Evolutionary conservation across 2,888 invertebrate species (phyloP).

Genomic region (Drosophila dives): DNA sequence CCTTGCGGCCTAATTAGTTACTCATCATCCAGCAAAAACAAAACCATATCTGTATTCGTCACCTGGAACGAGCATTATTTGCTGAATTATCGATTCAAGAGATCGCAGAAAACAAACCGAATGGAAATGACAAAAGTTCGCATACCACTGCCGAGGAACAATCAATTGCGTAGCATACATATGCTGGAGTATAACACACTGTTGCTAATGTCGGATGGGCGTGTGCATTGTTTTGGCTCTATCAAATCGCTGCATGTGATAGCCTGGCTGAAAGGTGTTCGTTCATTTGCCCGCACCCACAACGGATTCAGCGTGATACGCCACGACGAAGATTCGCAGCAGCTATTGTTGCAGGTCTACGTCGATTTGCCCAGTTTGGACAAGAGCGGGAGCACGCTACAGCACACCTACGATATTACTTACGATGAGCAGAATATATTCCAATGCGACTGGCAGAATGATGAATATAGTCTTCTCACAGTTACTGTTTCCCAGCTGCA

Average conservation of each 20-base stretch:
- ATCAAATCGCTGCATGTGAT: constrained; percentile 80
- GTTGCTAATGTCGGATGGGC: constrained; percentile 77
- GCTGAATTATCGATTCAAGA: constrained; percentile 83
- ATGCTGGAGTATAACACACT: constrained; percentile 82
- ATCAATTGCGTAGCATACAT: constrained; percentile 67
- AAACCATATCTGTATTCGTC: constrained; percentile 78
- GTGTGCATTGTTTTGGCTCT: constrained; percentile 82
- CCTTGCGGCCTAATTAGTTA: constrained; percentile 80
- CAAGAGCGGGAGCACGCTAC: constrained; percentile 60
- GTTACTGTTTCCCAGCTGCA: constrained; percentile 63
- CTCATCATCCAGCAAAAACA: constrained; percentile 71
- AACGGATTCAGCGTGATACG: constrained; percentile 82
- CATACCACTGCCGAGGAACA: constrained; percentile 59
- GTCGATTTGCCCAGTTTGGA: constrained; percentile 74
- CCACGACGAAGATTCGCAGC: constrained; percentile 41
- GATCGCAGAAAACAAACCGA: constrained; percentile 52
- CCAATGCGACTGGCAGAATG: constrained; percentile 77
- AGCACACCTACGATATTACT: constrained; percentile 77
- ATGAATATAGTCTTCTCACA: constrained; percentile 72
- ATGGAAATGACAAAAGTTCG: constrained; percentile 76
- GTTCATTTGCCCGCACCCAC: constrained; percentile 65
- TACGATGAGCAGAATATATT: constrained; percentile 82
- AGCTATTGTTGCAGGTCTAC: constrained; percentile 75
- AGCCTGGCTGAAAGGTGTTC: constrained; percentile 76
- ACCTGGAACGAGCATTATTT: constrained; percentile 83